Percentiles rank a stretch among this genome's conserved stretches.
phyloP scores from a whole-genome alignment of 2,888 invertebrate species.

The Apocheima hispidaria region DNA sequence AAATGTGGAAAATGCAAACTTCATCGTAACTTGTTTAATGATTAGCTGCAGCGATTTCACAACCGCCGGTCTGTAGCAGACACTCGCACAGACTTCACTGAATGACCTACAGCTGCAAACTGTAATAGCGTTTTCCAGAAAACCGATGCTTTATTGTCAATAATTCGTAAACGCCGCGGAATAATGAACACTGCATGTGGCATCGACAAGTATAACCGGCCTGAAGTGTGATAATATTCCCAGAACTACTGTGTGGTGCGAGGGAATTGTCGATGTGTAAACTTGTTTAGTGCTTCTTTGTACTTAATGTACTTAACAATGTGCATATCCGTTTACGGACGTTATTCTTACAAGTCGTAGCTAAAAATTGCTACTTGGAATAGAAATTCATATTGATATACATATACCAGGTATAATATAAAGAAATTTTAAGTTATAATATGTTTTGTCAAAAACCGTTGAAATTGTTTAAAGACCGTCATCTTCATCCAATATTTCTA shows the following conservation, averaged over 20 bases:
- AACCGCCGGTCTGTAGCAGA: slow-evolving; percentile 30
- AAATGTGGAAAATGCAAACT: slow-evolving; percentile 38
- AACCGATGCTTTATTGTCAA: slow-evolving; percentile 73
- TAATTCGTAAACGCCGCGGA: slow-evolving; percentile 71
- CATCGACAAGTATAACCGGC: slow-evolving; percentile 52
- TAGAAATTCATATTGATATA: neutral
- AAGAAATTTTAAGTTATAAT: neutral
- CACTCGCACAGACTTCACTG: slow-evolving; percentile 47
- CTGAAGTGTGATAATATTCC: slow-evolving; percentile 53
- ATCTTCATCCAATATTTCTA: slow-evolving; percentile 75
- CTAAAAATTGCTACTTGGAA: too few species aligned
- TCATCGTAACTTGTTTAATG: slow-evolving; percentile 38
- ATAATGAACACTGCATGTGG: slow-evolving; percentile 69
- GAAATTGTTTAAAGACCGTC: slow-evolving; percentile 52
- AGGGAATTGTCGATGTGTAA: slow-evolving; percentile 48
- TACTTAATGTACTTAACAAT: slow-evolving; percentile 20
- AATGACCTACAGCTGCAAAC: slow-evolving; percentile 70
- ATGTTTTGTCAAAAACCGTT: neutral
- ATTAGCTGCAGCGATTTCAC: slow-evolving; percentile 32
- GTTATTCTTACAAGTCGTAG: neutral
- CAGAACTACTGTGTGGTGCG: slow-evolving; percentile 47
- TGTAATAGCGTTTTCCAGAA: slow-evolving; percentile 71
- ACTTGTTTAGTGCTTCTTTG: slow-evolving; percentile 50
- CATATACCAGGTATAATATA: neutral
- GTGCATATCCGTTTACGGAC: slow-evolving; percentile 26